Conservation (phyloP, 2,113 vertebrate genomes). For the Psittacula cyanocephala region DNA sequence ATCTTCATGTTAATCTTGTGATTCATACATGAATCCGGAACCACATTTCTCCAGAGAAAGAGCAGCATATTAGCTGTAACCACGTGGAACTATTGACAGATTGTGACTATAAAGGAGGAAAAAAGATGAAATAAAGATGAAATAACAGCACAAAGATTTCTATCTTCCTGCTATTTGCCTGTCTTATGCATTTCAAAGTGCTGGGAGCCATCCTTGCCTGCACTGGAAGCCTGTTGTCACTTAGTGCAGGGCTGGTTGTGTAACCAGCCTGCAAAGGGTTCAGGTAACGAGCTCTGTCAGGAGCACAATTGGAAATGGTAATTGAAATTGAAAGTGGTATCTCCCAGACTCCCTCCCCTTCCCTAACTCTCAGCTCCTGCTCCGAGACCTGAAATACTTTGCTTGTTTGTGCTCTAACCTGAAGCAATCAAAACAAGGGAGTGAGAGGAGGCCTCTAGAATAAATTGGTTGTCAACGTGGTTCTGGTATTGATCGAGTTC, state of each 20-base stretch:
- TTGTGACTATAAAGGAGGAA: neutral
- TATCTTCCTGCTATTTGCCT: neutral
- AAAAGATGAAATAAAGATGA: neutral
- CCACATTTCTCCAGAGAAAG: neutral
- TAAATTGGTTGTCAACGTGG: conserved; percentile 41
- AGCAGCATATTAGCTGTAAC: neutral
- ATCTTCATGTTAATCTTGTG: neutral
- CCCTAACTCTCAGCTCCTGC: conserved; percentile 15
- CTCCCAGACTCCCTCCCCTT: conserved; percentile 38
- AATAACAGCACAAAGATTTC: neutral
- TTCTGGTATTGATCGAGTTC: conserved; percentile 69
- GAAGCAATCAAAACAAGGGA: conserved; percentile 50
- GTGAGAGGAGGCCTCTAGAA: neutral
- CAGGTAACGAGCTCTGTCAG: conserved; percentile 50
- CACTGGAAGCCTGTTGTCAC: neutral
- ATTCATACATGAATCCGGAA: neutral
- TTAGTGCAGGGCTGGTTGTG: conserved; percentile 9
- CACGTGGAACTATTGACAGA: neutral
- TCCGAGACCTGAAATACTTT: conserved; percentile 7
- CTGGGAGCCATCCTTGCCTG: neutral
- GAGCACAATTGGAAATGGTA: conserved; percentile 47
- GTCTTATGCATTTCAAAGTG: neutral
- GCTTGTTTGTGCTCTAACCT: conserved; percentile 49
- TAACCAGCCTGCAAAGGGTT: conserved; percentile 29
- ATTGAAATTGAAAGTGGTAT: conserved; percentile 67